Conservation (phyloP, 2,113 vertebrate genomes). For the Xenopus tropicalis region UCB_Xtro_10.0 CM004446.2:41736501-41737000, state of each 20-base stretch:
- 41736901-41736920: too few relatives aligned
- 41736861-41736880: conserved; percentile 75
- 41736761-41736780: conserved; percentile 98
- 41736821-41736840: conserved; percentile 83
- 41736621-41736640: conserved; percentile 79
- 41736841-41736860: conserved; percentile 78
- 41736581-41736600: conserved; percentile 49
- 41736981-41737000: too few relatives aligned
- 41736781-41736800: conserved; percentile 92
- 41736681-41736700: conserved; percentile 88
- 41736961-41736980: too few relatives aligned
- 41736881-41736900: conserved; percentile 47
- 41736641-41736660: conserved; percentile 84
- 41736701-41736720: conserved; percentile 95
- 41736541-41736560: too few relatives aligned
- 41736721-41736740: conserved; percentile 99
- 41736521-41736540: too few relatives aligned
- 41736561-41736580: too few relatives aligned
- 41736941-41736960: too few relatives aligned
- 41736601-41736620: conserved; percentile 59
- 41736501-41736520: too few relatives aligned
- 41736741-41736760: conserved; percentile 98
- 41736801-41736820: conserved; percentile 99
- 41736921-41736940: too few relatives aligned
- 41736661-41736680: conserved; percentile 82